A percentile compares a stretch with the other conserved stretches of the same genome.
Conservation (phyloP, 2,797 vertebrate species). For the Dermochelys coriacea region DNA sequence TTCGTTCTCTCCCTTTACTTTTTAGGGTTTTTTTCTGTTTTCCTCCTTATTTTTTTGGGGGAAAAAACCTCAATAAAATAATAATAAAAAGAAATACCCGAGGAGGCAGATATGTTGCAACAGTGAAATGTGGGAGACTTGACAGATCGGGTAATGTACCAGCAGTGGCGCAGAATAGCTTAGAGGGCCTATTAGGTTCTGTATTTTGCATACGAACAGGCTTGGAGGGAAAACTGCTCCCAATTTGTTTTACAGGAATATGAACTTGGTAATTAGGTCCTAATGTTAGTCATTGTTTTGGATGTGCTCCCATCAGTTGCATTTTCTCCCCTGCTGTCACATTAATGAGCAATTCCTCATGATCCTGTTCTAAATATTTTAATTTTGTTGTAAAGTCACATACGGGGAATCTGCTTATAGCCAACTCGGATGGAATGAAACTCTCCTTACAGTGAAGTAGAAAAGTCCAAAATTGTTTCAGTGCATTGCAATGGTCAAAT, state of each 20-base stretch:
- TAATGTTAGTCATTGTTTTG: background rate
- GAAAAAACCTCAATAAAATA: background rate
- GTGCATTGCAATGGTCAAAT: background rate
- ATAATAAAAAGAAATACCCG: background rate
- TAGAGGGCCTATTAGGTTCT: background rate
- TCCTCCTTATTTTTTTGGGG: background rate
- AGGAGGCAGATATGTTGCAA: background rate
- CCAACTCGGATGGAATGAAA: background rate
- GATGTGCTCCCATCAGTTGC: background rate
- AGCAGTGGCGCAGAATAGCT: background rate
- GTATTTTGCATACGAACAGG: background rate
- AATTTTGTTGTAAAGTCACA: background rate
- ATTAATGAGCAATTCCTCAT: background rate
- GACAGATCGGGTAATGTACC: background rate
- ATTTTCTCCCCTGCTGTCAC: background rate
- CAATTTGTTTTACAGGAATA: background rate
- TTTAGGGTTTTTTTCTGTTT: background rate
- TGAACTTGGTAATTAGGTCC: background rate
- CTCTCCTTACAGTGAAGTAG: background rate
- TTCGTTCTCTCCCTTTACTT: background rate
- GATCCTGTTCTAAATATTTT: background rate
- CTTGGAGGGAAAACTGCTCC: background rate
- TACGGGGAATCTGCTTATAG: background rate
- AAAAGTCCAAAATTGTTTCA: background rate
- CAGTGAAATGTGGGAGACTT: background rate